Base-by-base conservation (phyloP, 1,140 invertebrate species). In the Antheraea pernyi region DNA sequence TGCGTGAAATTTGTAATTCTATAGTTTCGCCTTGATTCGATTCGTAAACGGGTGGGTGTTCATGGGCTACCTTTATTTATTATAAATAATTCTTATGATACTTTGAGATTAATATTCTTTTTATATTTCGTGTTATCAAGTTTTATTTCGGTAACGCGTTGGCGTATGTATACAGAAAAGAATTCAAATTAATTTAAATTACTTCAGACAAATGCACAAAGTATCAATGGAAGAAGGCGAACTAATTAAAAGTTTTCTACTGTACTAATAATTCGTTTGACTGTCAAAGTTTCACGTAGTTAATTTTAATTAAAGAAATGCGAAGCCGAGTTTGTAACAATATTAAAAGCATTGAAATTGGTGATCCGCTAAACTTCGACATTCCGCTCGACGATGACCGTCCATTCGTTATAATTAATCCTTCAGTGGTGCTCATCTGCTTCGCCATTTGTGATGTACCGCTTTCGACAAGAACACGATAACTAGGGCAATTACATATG, bases 281-380 rank as follows among this genome's bases (percentile, higher is more conserved):
- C 84, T 91, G 87, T 89, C 86, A 87, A 84, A 92, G 85, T 92
- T 92, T 91, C 84, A 82, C 83, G 85, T 90, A 88, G 88, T 92
- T 92, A 92, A 92, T 92, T 92, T 92, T 92, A 91, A 92, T 92
- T 92, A 90, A 92, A 92, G 89, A 91, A 92, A 91, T 84, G 83
- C 79, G 82, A 82, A 79, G 77, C 77, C 70, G 76, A 86, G 86
- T 89, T 89, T 84, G 88, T 91, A 87, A 91, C 88, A 88, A 89
- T 91, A 91, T 92, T 92, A 89, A 90, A n/a, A 89, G 84, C 86
- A 91, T 91, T 90, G 83, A 84, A 90, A 91, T 86, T 89, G 83
- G 86, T 90, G 87, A 91, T 91, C 89, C 86, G 86, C 86, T 89
- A 91, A 91, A 91, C 78, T 92, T 92, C 82, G 84, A 88, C 83